Base-by-base conservation (phyloP, 2,888 invertebrate species). In the Trypoxylon attenuatum region DNA sequence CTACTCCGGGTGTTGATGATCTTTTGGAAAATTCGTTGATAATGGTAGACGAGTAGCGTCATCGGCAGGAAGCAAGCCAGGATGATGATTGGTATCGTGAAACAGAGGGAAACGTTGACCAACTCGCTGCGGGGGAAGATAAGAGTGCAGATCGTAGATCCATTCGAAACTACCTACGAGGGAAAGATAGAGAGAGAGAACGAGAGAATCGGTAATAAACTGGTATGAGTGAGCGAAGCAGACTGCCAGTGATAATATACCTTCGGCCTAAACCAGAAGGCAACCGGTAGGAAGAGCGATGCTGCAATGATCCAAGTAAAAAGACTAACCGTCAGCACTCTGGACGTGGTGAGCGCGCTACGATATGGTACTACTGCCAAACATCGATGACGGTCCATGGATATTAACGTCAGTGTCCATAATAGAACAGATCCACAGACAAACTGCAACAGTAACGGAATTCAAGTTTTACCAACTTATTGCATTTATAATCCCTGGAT, bases 391-490 rank as follows among this genome's bases (percentile, higher is more conserved):
- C 90, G 86, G 80, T 90, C 90, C 84, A 90, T 89, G 66, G 89
- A 90, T 83, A 90, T 90, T 53, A 90, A 83, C 10, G 90, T 89
- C 45, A 90, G 77, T 1, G 90, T 90, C 90, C 90, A 90, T 23
- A 90, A 85, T 5, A 90, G 86, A 22, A 90, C 90, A 58, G 89
- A 89, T 18, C 90, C 90, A 74, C 90, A 89, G 8, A 90, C 90
- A 63, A 90, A 89, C 90, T 90, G 86, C 33, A 87, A 86, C n/a
- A n/a, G n/a, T n/a, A n/a, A n/a, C n/a, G n/a, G n/a, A n/a, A n/a
- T n/a, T n/a, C n/a, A n/a, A n/a, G n/a, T n/a, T n/a, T n/a, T n/a
- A n/a, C n/a, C n/a, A n/a, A n/a, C n/a, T n/a, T n/a, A n/a, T n/a
- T n/a, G n/a, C n/a, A n/a, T n/a, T n/a, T n/a, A n/a, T n/a, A n/a